Evolutionary conservation across 2,888 invertebrate species (phyloP), one percentile per base, ranked within the genome.

Genomic region (Tenthredo distinguenda): DNA sequence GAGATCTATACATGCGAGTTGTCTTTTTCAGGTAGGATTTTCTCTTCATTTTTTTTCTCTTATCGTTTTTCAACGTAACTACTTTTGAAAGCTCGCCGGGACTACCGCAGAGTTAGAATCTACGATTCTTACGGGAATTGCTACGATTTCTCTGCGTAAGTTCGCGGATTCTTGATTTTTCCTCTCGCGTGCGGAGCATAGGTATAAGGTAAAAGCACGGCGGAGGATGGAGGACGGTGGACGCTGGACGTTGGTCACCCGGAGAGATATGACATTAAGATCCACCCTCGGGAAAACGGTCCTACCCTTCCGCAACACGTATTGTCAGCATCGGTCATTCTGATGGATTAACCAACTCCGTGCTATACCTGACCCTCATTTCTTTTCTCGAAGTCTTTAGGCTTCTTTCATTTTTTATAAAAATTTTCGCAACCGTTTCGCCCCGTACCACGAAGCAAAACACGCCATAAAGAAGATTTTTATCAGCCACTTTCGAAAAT

Each of bases 291-390:
- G 74, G 21, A 74, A 43, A 74, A 74, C 43, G 40, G 74, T 74
- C 74, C 40, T 10, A 40, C 12, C 40, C 74, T 40, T 74, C 43
- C 21, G 31, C 74, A 77, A 77, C 47, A 77, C 47, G 77, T 77
- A 77, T 77, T 77, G 77, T 77, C 77, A 77, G 77, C 50, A 50
- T 55, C 50, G 77, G 77, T 77, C 50, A 77, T 34, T 77, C 31
- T 77, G 77, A 77, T 77, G 55, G 77, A 77, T 77, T 77, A 77
- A 77, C 77, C 55, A 55, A 77, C 77, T 50, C 50, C 47, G 77
- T 34, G 47, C 21, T 40, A 15, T 74, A 43, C 50, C 77, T n/a
- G 9, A 77, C 77, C 77, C 50, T n/a, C 50, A 21, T 31, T 77
- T 34, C 15, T 50, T 77, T 55, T 55, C 18, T 77, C 10, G 6